These are phyloP conservation scores for Pollenia griseotomentosa DNA, from an alignment of 2,888 invertebrate species.

Conservation along the genomic window DNA sequence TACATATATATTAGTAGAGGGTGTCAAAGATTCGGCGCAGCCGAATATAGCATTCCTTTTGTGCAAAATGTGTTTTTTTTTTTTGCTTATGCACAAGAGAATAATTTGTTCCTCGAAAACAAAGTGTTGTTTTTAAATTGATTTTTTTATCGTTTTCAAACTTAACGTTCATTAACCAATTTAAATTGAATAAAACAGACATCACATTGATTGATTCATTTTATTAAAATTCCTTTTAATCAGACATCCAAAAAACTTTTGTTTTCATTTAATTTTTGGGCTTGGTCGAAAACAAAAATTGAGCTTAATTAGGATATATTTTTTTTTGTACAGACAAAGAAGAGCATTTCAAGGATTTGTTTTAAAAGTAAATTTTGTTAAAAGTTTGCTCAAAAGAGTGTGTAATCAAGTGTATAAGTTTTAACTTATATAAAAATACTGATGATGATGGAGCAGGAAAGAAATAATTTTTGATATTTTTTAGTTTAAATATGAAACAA, in stretches of 20 bases:
- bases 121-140: slow-evolving; percentile 10
- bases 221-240: slow-evolving; percentile 60
- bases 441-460: background rate
- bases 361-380: background rate
- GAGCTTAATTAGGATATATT: background rate
- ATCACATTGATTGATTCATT: slow-evolving; percentile 67
- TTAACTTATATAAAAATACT: background rate
- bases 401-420: background rate
- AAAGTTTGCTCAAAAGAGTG: background rate
- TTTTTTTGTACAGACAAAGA: background rate
- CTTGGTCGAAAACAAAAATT: background rate
- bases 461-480: background rate
- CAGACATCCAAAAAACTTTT: slow-evolving; percentile 66
- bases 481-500: too few relatives aligned
- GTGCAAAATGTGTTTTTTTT: too few relatives aligned
- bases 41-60: too few relatives aligned
- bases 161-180: slow-evolving; percentile 37
- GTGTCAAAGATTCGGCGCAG: too few relatives aligned
- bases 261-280: slow-evolving; percentile 36
- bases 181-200: slow-evolving; percentile 61
- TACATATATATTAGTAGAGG: too few relatives aligned
- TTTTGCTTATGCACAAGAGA: too few relatives aligned
- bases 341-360: slow-evolving; percentile 16
- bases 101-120: too few relatives aligned
- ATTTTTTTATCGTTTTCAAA: background rate